Evolutionary conservation across 1,140 invertebrate species (phyloP), one percentile per base, ranked within the genome.

Genomic region (Drosophila varians): DNA sequence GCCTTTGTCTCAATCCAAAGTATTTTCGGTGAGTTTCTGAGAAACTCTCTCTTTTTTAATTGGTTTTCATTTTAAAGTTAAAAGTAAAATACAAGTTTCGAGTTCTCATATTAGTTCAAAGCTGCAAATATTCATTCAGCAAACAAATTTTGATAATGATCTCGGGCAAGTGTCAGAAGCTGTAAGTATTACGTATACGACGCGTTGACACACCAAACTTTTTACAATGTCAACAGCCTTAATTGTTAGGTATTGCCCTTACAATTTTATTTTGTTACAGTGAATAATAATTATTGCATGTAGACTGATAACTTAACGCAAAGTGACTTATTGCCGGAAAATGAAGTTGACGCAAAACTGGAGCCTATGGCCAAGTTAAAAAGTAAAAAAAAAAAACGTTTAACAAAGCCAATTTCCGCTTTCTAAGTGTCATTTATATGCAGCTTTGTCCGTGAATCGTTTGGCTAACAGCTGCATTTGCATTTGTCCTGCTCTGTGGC

Each of bases 1-100:
- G 80, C 93, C 1, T 94, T 91, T 34, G 90, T 80, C 25, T 65
- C 61, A n/a, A 73, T 91, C 28, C 90, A 91, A 49, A 74, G 77
- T 4, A 40, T 79, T 21, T 77, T 88, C 9, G 90, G 90, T 91
- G 46, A 74, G 88, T 88, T 26, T 28, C n/a, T n/a, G n/a, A n/a
- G n/a, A n/a, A n/a, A n/a, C n/a, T n/a, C n/a, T n/a, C n/a, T n/a
- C n/a, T n/a, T n/a, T n/a, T n/a, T n/a, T n/a, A n/a, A n/a, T n/a
- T n/a, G n/a, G n/a, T n/a, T 36, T 36, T 12, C n/a, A 11, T 9
- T 28, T 23, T 23, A 9, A 11, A 9, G 3, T 31, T 31, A 21
- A 21, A 2, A 21, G 2, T 21, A 2, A 21, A 21, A 21, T 2
- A 21, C 28, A 31, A 31, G 28, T 4, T 26, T 26, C n/a, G 28